Percentiles rank a stretch among this genome's conserved stretches.
phyloP scores from a whole-genome alignment of 1,140 invertebrate genomes.

The Colletes latitarsis region DNA sequence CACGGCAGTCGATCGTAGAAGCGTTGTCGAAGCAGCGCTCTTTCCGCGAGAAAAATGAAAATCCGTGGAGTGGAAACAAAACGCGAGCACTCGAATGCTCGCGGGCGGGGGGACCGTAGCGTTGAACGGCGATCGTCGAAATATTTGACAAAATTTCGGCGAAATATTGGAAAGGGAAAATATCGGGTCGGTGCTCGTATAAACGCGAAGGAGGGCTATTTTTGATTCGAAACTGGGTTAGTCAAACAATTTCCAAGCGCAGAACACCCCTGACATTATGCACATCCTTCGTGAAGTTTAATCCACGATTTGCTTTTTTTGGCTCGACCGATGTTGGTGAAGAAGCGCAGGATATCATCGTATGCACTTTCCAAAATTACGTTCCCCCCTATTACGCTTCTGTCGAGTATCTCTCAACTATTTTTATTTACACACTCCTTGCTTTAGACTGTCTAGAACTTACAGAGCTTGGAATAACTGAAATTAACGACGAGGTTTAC shows the following conservation, averaged over 20 bases:
- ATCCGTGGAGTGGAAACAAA: not conserved
- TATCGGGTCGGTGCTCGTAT: not conserved
- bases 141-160: slow-evolving; percentile 37
- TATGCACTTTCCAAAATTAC: slow-evolving; percentile 23
- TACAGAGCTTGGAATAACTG: no score
- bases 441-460: no score
- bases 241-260: slow-evolving; percentile 48
- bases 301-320: slow-evolving; percentile 21
- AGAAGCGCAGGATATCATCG: not conserved
- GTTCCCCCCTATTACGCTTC: not conserved
- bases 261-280: slow-evolving; percentile 41
- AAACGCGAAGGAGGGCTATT: slow-evolving; percentile 51
- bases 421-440: no score
- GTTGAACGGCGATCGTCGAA: slow-evolving; percentile 13
- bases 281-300: slow-evolving; percentile 22
- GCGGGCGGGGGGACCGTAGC: not conserved
- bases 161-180: slow-evolving; percentile 36
- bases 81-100: not conserved
- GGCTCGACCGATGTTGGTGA: slow-evolving; percentile 1
- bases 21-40: not conserved
- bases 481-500: no score
- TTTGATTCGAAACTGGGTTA: slow-evolving; percentile 66
- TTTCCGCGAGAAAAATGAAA: slow-evolving; percentile 27
- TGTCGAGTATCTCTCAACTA: not conserved
- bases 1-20: not conserved